A percentile compares a stretch with the other conserved stretches of the same genome.
Evolutionary conservation across 1,140 invertebrate genomes (phyloP).

Genomic region (Papilio xuthus): DNA sequence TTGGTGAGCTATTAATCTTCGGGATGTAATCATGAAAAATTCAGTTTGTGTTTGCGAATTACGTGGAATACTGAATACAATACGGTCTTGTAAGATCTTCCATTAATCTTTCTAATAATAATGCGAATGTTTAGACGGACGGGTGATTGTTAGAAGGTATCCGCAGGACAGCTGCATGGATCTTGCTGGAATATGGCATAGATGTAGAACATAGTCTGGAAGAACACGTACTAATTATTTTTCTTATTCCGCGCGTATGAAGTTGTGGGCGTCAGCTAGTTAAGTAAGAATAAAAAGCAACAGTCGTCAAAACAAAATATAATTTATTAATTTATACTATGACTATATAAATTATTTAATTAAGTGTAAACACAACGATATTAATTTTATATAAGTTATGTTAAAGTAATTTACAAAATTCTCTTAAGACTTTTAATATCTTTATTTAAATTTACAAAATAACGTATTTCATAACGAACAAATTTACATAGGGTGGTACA

Average conservation of each 20-base stretch:
- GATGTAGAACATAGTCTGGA: too few relatives aligned
- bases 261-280: too few relatives aligned
- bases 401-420: neutral
- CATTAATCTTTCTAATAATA: too few relatives aligned
- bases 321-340: neutral
- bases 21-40: conserved; percentile 13
- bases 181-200: too few relatives aligned
- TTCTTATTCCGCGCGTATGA: too few relatives aligned
- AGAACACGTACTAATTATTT: too few relatives aligned
- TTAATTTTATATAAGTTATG: neutral
- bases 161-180: too few relatives aligned
- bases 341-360: conserved; percentile 13
- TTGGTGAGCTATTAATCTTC: neutral
- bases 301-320: neutral
- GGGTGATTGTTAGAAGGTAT: neutral
- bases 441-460: conserved; percentile 11
- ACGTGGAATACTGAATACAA: conserved; percentile 7
- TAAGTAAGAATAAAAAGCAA: neutral
- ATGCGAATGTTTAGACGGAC: neutral
- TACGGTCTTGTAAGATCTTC: neutral
- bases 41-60: neutral
- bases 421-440: neutral
- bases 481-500: neutral
- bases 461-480: neutral
- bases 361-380: neutral